A percentile compares a stretch with the other conserved stretches of the same genome.
These are phyloP conservation scores for Hoplostethus atlanticus DNA, from an alignment of 2,797 vertebrate species.

Conservation along the genomic window DNA sequence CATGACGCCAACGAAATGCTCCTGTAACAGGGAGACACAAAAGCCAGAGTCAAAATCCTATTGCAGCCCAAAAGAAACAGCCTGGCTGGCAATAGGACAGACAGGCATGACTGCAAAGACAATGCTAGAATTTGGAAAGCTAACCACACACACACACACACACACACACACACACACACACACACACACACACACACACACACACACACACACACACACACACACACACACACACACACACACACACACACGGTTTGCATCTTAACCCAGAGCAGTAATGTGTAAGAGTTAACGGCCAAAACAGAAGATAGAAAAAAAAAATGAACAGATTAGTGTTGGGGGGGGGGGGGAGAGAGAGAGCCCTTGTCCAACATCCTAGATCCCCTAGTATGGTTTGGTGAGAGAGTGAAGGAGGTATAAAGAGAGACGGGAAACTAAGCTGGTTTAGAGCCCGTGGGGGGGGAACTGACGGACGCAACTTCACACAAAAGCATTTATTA, in stretches of 20 bases:
- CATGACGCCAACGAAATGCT: neutral
- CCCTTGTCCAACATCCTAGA: neutral
- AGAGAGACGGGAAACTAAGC: constrained; percentile 20
- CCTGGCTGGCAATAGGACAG: neutral
- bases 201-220: neutral
- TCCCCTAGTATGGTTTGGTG: constrained; percentile 13
- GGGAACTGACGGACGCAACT: constrained; percentile 11
- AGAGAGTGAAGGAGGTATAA: constrained; percentile 5
- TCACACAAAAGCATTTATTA: constrained; percentile 41
- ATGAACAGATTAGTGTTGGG: neutral
- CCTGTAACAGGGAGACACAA: neutral
- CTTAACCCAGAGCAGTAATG: neutral
- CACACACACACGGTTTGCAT: neutral
- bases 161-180: neutral
- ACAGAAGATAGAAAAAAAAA: neutral
- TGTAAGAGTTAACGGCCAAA: neutral
- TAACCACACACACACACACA: neutral
- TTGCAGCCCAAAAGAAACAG: neutral
- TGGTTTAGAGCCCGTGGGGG: constrained; percentile 23
- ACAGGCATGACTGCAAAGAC: neutral
- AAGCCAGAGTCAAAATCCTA: neutral
- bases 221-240: neutral
- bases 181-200: neutral
- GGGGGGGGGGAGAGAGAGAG: neutral
- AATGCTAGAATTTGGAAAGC: neutral